Evolutionary conservation across 2,888 invertebrate genomes (phyloP).

Genomic region (Mellilla xanthometata): DNA sequence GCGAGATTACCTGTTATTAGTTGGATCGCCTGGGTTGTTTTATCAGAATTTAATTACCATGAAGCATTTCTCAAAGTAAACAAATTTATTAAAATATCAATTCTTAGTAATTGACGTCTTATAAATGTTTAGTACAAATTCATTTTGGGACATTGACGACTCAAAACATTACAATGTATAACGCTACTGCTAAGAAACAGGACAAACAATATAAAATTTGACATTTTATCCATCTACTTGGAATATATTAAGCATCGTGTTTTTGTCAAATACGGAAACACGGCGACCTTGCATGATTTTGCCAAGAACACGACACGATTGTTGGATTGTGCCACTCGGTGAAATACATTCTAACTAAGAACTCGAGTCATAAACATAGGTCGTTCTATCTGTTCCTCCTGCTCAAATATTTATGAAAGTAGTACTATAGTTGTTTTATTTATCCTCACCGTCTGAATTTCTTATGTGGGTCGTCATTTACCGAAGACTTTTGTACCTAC

Average conservation of each 20-base stretch:
- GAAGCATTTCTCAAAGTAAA: too few species aligned
- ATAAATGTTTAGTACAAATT: too few species aligned
- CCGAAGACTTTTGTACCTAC: conserved; percentile 46
- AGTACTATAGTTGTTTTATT: conserved; percentile 56
- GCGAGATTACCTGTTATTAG: conserved; percentile 19
- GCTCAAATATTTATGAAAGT: conserved; percentile 58
- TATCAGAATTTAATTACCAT: too few species aligned
- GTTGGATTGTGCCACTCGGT: conserved; percentile 21
- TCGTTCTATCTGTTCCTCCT: conserved; percentile 39
- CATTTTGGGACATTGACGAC: too few species aligned
- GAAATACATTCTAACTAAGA: conserved; percentile 32
- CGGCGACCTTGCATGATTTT: conserved; percentile 42
- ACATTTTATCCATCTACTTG: conserved; percentile 20
- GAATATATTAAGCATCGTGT: conserved; percentile 29
- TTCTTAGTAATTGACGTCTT: too few species aligned
- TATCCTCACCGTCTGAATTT: conserved; percentile 57
- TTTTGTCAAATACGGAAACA: conserved; percentile 41
- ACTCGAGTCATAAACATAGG: conserved; percentile 33
- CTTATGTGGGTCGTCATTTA: conserved; percentile 58
- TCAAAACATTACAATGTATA: too few species aligned
- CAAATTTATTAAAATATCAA: too few species aligned
- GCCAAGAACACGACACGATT: conserved; percentile 38
- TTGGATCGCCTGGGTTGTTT: conserved; percentile 10
- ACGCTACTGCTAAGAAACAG: too few species aligned
- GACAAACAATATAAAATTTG: conserved; percentile 16